phyloP scores from a whole-genome alignment of 2,113 vertebrate genomes.

The Microtus ochrogaster region DNA sequence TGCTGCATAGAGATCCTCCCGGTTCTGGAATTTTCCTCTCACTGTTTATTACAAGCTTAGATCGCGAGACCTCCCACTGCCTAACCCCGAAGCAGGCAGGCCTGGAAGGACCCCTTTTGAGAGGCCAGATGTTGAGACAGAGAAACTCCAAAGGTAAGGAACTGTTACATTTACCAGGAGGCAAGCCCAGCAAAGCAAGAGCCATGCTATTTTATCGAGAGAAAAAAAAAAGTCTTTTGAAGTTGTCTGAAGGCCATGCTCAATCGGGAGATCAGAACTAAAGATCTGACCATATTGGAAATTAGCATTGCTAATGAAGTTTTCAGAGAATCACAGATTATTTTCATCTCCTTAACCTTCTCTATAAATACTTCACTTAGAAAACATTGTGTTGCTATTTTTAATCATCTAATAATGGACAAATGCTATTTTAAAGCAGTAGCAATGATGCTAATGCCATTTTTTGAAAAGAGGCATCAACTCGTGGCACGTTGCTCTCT shows the following conservation, averaged over 20 bases:
- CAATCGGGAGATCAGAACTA: constrained; percentile 54
- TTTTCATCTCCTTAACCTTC: constrained; percentile 76
- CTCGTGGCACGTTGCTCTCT: constrained; percentile 41
- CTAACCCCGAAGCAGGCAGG: constrained; percentile 27
- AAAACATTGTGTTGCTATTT: constrained; percentile 73
- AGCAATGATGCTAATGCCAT: constrained; percentile 34
- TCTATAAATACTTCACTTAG: constrained; percentile 65
- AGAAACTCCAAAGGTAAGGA: constrained; percentile 58
- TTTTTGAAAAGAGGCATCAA: constrained; percentile 60
- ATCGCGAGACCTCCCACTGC: constrained; percentile 57
- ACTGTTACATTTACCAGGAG: constrained; percentile 19
- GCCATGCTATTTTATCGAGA: not conserved
- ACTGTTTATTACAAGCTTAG: constrained; percentile 59
- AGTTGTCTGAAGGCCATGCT: constrained; percentile 53
- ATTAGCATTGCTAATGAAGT: constrained; percentile 80
- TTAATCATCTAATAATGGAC: constrained; percentile 68
- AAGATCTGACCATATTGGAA: constrained; percentile 63
- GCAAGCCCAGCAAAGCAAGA: not conserved
- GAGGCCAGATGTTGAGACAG: constrained; percentile 59
- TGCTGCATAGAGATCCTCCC: not conserved
- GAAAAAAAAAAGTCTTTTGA: constrained; percentile 44
- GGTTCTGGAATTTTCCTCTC: constrained; percentile 68
- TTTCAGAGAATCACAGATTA: constrained; percentile 66
- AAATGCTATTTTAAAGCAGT: constrained; percentile 69
- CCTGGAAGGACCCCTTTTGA: constrained; percentile 68